Evolutionary conservation across 1,140 invertebrate genomes (phyloP), one percentile per base, ranked within the genome.

Genomic region (Homarus americanus): DNA sequence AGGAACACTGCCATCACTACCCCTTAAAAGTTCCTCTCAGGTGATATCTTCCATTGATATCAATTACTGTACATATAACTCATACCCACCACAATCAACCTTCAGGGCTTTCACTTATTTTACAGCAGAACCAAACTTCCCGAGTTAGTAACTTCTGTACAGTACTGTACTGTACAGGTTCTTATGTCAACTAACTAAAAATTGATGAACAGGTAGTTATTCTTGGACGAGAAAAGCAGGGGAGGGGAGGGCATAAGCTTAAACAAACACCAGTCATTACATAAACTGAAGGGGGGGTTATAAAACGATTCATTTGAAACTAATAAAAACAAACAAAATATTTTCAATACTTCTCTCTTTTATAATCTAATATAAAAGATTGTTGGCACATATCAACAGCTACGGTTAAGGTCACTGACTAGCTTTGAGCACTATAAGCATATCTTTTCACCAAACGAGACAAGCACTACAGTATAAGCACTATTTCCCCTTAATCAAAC

Each of bases 1-100:
- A 90, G 87, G 87, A 90, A 90, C 87, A 90, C 86, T 79, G 76
- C 86, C 75, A 80, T 88, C 86, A 88, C 86, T 88, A 63, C 63
- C 82, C 63, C 53, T 58, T 72, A 53, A 66, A 44, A 20, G 28
- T 40, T 32, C 72, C 17, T 40, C 82, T 44, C 9, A 44, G n/a
- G 38, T 63, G 66, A 53, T 28, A 36, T 76, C 38, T 75, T 69
- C 40, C 44, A 36, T 72, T 17, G 20, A 38, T 40, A 63, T 72
- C 32, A 10, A 38, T 28, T 36, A 72, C 69, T 73, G 32, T 34
- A 53, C 83, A 76, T 76, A 84, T 28, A 34, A 41, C 41, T 58
- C 53, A 69, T n/a, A 72, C 10, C 63, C 82, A 84, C 38, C 82
- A 84, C 63, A 53, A 73, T 15, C n/a, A 69, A 32, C 12, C 63